phyloP scores from a whole-genome alignment of 1,140 invertebrate genomes.

The Drosophila auraria region DNA sequence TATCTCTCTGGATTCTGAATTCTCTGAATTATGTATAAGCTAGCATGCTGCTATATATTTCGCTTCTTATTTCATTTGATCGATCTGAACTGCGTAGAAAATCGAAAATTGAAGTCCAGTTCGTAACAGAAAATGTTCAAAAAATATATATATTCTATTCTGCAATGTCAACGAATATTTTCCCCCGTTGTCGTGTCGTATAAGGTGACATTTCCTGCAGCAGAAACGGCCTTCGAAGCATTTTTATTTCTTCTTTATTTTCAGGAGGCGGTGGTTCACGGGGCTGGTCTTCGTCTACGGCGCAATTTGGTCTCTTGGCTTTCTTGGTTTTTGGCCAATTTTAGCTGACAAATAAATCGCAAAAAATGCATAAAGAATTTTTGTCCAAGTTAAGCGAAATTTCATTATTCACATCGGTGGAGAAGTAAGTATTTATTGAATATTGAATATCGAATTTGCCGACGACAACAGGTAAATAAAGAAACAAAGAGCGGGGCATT shows the following conservation, averaged over 20 bases:
- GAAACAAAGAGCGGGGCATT: background rate
- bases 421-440: slow-evolving; percentile 19
- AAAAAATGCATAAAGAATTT: slow-evolving; percentile 25
- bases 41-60: background rate
- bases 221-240: slow-evolving; percentile 68
- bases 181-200: slow-evolving; percentile 31
- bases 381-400: slow-evolving; percentile 24
- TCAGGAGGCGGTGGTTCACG: slow-evolving; percentile 1
- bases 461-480: background rate
- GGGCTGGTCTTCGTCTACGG: slow-evolving; percentile 3
- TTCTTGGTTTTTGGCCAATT: slow-evolving; percentile 6
- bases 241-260: slow-evolving; percentile 47
- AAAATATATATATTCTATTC: slow-evolving; percentile 1
- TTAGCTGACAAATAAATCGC: slow-evolving; percentile 42
- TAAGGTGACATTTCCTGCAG: slow-evolving; percentile 76
- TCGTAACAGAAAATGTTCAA: slow-evolving; percentile 20
- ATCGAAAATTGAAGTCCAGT: slow-evolving; percentile 8
- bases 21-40: slow-evolving; percentile 41
- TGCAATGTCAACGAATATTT: slow-evolving; percentile 66
- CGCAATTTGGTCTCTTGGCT: slow-evolving; percentile 11
- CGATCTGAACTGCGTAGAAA: slow-evolving; percentile 33
- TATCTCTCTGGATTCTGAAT: slow-evolving; percentile 1
- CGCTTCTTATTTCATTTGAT: slow-evolving; percentile 15
- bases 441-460: slow-evolving; percentile 16
- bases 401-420: slow-evolving; percentile 39